Evolutionary conservation across 2,888 invertebrate species (phyloP), one percentile per base, ranked within the genome.

Genomic region (Xestia ashworthii): DNA sequence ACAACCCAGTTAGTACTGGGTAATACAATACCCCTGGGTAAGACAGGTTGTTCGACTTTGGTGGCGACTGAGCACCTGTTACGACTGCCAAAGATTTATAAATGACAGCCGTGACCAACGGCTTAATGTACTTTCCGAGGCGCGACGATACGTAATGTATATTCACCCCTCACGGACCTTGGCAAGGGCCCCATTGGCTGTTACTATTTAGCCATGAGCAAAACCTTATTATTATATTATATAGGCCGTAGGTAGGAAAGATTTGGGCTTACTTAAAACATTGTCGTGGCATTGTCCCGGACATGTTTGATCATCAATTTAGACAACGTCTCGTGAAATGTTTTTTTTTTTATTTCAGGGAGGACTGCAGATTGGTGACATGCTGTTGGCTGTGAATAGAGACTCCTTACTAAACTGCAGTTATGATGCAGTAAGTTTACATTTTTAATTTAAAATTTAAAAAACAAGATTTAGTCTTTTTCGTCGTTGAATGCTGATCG

Each of bases 311-410:
- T 48, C 3, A 46, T 25, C 22, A 70, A 41, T 71, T 16, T 25
- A 5, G 25, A 71, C 11, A 73, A 44, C 22, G 16, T 16, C 1
- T 41, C 1, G 5, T 11, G 38, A 9, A 25, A 41, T 44, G 9
- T n/a, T 1, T 38, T n/a, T 79, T 50, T 53, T 76, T 71, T 74
- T 16, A 11, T 97, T 97, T 4, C 97, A 99, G 98, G 99, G 98
- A 89, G 99, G 99, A 74, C 97, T 99, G 68, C 98, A 98, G 97
- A 99, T 99, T 76, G 99, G 99, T 83, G 99, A 99, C 95, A 99
- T 99, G 98, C 98, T 99, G 87, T 97, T 99, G 82, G 98, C 99
- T 65, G 99, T 99, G 70, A 99, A 99, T 95, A 98, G 98, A 90
- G 99, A 99, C 91, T 98, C 99, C 41, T 96, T 99, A 73, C 97